phyloP scores from a whole-genome alignment of 2,888 invertebrate genomes.

The Calliphora vomitoria region DNA sequence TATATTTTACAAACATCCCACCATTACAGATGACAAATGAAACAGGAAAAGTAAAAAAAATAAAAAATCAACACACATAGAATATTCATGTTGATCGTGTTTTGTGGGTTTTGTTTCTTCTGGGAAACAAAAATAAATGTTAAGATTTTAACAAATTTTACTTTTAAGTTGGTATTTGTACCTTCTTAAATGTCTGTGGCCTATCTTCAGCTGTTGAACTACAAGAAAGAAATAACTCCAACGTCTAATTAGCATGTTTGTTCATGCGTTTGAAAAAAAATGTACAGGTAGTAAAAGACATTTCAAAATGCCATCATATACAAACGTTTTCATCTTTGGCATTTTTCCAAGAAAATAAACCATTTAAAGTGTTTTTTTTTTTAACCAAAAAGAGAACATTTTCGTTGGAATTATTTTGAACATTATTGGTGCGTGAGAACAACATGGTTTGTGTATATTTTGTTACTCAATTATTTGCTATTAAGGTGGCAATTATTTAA shows the following conservation, averaged over 20 bases:
- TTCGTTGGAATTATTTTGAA: background rate
- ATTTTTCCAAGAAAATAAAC: slow-evolving; percentile 29
- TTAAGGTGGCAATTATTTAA: no score
- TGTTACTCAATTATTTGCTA: no score
- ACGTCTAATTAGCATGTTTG: slow-evolving; percentile 56
- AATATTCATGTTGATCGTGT: slow-evolving; percentile 26
- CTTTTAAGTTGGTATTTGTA: background rate
- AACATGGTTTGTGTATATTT: no score
- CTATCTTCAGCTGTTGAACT: background rate
- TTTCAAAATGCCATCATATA: slow-evolving; percentile 31
- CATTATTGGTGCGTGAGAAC: background rate
- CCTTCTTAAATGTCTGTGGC: background rate
- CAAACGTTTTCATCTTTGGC: slow-evolving; percentile 16
- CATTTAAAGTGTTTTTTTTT: background rate
- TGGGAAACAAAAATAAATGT: background rate
- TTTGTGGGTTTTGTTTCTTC: background rate
- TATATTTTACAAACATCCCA: background rate
- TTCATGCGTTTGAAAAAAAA: background rate
- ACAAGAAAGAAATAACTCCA: background rate
- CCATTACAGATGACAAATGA: background rate
- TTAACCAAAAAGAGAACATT: background rate
- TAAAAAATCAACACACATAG: background rate
- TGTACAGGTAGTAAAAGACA: background rate
- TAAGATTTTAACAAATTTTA: background rate
- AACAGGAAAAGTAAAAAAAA: background rate